Base-by-base conservation (phyloP, 2,797 vertebrate genomes). In the Propithecus deckenii region DNA sequence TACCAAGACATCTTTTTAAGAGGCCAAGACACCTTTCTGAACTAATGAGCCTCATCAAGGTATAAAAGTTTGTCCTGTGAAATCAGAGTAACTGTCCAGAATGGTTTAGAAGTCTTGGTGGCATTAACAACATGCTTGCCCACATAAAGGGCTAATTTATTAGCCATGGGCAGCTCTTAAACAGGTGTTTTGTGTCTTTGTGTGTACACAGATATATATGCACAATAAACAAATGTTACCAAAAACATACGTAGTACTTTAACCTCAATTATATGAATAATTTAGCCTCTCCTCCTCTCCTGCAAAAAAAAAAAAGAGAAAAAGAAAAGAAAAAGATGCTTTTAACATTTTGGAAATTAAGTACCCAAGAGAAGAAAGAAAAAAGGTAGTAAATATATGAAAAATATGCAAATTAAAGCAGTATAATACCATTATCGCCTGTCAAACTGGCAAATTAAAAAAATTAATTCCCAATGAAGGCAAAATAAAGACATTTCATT, bases 401-500 rank as follows among this genome's bases (percentile, higher is more conserved):
- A 97, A 95, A 92, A 86, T 78, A 96, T 97, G 95, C 84, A 98
- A 94, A 96, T 93, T 94, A 96, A 97, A 95, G 52, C 89, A 97
- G 76, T 78, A 89, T 76, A 95, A 91, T 91, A 94, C 71, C 88
- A 95, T 96, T 96, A 95, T 96, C 76, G 94, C 57, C 92, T 96
- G 80, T 97, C 91, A 96, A 96, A 94, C 86, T 87, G 93, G 93
- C 71, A 94, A 97, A 97, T 97, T 97, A 96, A 95, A 95, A 97
- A 94, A 95, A 50, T 83, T 95, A 96, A 97, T 97, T 95, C 89
- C 92, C 87, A 97, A 95, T 92, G 95, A 97, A 97, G 94, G 84
- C 80, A 96, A 97, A 96, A 96, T 97, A 96, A 94, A 98, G 91
- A 91, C 67, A 94, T 86, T 97, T 97, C 88, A 87, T 93, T 97